Base-by-base conservation (phyloP, 2,888 invertebrate genomes). In the Cyclophora punctaria region DNA sequence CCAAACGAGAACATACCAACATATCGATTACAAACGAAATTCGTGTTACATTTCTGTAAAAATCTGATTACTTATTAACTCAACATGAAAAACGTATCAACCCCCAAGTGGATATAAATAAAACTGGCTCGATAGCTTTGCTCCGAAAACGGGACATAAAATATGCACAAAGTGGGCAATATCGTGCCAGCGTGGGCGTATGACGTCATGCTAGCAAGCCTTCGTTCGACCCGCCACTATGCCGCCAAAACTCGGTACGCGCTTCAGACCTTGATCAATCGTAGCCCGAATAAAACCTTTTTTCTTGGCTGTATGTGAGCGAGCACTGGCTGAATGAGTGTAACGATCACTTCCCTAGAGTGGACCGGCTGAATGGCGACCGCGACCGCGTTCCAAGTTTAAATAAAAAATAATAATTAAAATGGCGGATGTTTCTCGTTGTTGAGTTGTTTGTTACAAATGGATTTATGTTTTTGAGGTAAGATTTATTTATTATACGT, bases 61-160 rank as follows among this genome's bases (percentile, higher is more conserved):
- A 55, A 57, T 45, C 57, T 47, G 52, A 58, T 56, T 52, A 59
- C 51, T 56, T 57, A 57, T 59, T 59, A 59, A 57, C 51, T 49
- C 43, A 54, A 60, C 57, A 58, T 53, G 59, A 57, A 60, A 60
- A 59, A 50, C 56, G 55, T 53, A 62, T 62, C 56, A 57, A 56
- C 55, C 56, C 49, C 49, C 49, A 57, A 60, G 59, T 51, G 56
- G 59, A 60, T 63, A 63, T 66, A 65, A 73, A 75, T 69, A 73
- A 69, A 75, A 73, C 69, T 68, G 64, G 66, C 63, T 62, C 64
- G 66, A 68, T 70, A 69, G 72, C 69, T 64, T 55, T 69, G 68
- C 64, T 73, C 77, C 73, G 73, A 78, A 75, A 75, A 74, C 75
- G 72, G 75, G 76, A 73, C 74, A 78, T 80, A 76, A 80, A 80